phyloP scores from a whole-genome alignment of 2,113 vertebrate genomes.

The Serilophus lunatus region DNA sequence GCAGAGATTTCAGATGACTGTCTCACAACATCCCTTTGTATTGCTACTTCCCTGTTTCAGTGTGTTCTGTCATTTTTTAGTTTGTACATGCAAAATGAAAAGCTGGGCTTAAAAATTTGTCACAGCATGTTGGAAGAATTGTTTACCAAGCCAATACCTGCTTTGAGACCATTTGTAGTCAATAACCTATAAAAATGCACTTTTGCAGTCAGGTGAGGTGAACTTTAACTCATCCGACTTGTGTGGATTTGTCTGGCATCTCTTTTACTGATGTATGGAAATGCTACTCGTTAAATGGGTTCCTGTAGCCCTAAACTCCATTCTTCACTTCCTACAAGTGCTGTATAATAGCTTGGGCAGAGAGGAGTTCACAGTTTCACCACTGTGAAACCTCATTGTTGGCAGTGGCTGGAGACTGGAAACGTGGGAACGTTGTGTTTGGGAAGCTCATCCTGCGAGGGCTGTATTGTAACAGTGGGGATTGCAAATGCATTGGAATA shows the following conservation, averaged over 20 bases:
- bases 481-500: neutral
- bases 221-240: neutral
- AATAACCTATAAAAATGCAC: neutral
- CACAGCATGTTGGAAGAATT: neutral
- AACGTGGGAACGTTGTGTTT: neutral
- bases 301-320: neutral
- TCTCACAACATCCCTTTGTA: neutral
- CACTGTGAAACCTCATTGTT: neutral
- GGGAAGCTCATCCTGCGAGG: neutral
- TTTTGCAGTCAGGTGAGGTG: neutral
- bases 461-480: neutral
- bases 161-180: neutral
- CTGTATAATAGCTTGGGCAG: neutral
- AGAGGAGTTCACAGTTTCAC: neutral
- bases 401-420: neutral
- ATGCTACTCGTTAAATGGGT: neutral
- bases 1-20: neutral
- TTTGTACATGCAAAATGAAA: neutral
- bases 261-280: neutral
- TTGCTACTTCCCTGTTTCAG: neutral
- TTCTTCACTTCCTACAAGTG: neutral
- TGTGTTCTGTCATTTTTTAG: neutral
- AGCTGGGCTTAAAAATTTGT: neutral
- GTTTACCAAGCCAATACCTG: neutral
- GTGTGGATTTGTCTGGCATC: neutral